These are phyloP conservation scores for Callyntrura sp. DNA, from an alignment of 2,888 invertebrate genomes.

Conservation along the genomic window DNA sequence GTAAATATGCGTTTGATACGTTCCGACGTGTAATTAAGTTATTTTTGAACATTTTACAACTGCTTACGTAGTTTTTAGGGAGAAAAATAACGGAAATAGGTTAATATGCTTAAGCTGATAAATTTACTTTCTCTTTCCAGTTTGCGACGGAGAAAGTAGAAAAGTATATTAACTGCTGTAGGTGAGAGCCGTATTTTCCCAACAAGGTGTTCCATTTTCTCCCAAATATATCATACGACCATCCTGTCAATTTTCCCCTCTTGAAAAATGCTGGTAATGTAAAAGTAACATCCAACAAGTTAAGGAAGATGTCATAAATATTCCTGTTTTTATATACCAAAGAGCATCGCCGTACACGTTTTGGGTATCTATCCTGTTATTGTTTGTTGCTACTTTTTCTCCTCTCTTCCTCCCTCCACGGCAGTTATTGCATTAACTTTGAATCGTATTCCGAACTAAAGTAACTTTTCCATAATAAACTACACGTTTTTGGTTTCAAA, in stretches of 20 bases:
- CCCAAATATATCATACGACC: not conserved
- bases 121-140: no score
- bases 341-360: not conserved
- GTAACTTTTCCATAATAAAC: slow-evolving; percentile 48
- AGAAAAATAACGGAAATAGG: no score
- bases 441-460: slow-evolving; percentile 1
- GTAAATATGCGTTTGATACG: no score
- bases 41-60: no score
- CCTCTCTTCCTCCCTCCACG: not conserved
- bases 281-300: not conserved
- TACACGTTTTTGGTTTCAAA: slow-evolving; percentile 66
- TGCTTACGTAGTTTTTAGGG: no score
- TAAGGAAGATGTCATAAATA: slow-evolving; percentile 1
- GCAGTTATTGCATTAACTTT: no score
- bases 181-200: no score
- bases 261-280: slow-evolving; percentile 1
- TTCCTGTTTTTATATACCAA: not conserved
- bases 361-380: not conserved
- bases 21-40: no score
- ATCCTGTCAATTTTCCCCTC: not conserved
- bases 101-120: no score
- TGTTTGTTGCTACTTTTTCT: slow-evolving; percentile 14
- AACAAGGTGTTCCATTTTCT: no score
- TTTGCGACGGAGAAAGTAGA: no score
- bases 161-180: no score